Evolutionary conservation across 2,888 invertebrate species (phyloP).

Genomic region (Petrolisthes cinctipes): DNA sequence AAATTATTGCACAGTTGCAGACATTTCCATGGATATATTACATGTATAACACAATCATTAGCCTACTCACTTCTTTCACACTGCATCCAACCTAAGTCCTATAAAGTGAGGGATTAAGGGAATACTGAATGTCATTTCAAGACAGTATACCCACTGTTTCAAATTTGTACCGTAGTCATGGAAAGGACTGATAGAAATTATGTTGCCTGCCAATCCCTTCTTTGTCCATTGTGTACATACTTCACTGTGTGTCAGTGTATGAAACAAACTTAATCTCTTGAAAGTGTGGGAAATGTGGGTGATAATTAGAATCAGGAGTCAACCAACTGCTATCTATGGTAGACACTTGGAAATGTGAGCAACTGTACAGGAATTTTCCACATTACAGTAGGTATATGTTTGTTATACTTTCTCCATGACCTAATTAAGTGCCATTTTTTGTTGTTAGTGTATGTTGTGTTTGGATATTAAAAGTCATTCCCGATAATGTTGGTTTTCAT

Average conservation of each 20-base stretch:
- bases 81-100: too few species aligned
- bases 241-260: constrained; percentile 8
- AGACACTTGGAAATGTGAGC: too few species aligned
- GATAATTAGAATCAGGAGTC: too few species aligned
- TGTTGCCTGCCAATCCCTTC: constrained; percentile 29
- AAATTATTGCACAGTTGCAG: neutral
- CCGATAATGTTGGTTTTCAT: neutral
- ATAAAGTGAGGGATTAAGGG: too few species aligned
- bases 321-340: too few species aligned
- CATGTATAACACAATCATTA: neutral
- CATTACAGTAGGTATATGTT: constrained; percentile 9
- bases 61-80: too few species aligned
- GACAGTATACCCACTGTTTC: too few species aligned
- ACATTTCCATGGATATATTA: constrained; percentile 12
- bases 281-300: too few species aligned
- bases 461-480: constrained; percentile 48
- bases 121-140: too few species aligned
- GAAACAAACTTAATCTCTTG: too few species aligned
- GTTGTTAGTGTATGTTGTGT: constrained; percentile 58
- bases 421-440: constrained; percentile 53
- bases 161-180: too few species aligned
- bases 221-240: constrained; percentile 27
- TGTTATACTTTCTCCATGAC: constrained; percentile 39
- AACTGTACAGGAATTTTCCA: constrained; percentile 29
- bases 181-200: neutral